Percentiles rank a stretch among this genome's conserved stretches.
These are phyloP conservation scores for Drosophila auraria DNA, from an alignment of 1,140 invertebrate genomes.

Conservation along the genomic window DNA sequence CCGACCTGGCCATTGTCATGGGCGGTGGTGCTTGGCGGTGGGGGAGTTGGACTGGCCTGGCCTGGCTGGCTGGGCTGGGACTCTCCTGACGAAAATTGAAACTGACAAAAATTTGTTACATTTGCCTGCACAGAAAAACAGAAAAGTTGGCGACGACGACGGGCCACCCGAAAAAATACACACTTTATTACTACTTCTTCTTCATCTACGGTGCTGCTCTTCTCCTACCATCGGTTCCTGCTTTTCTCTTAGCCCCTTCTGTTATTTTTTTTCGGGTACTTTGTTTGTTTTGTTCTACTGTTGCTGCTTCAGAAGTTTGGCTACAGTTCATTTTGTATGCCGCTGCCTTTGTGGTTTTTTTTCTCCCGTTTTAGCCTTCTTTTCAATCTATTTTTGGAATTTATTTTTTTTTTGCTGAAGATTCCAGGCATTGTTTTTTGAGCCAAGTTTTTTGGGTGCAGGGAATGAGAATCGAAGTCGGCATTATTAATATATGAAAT, in stretches of 20 bases:
- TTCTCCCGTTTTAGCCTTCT: conserved; percentile 22
- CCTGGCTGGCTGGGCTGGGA: conserved; percentile 22
- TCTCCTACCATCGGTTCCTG: neutral
- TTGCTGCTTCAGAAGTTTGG: conserved; percentile 66
- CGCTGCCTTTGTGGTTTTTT: conserved; percentile 55
- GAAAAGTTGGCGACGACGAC: conserved; percentile 56
- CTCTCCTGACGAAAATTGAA: conserved; percentile 76
- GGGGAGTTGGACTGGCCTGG: neutral
- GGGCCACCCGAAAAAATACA: conserved; percentile 44
- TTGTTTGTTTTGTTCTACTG: conserved; percentile 79
- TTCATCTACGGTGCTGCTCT: conserved; percentile 29
- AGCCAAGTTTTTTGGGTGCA: conserved; percentile 59
- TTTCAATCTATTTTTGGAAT: conserved; percentile 35
- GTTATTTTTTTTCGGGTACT: conserved; percentile 54
- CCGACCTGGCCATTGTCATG: conserved; percentile 77
- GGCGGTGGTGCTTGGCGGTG: conserved; percentile 20
- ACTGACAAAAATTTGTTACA: conserved; percentile 84
- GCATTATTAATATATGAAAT: conserved; percentile 56
- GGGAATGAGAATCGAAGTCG: conserved; percentile 49
- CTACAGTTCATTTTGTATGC: conserved; percentile 79
- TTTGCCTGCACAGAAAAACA: conserved; percentile 68
- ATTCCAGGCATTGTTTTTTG: conserved; percentile 14
- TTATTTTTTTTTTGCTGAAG: conserved; percentile 23
- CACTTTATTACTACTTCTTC: conserved; percentile 70
- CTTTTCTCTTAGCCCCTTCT: conserved; percentile 19